Conservation (phyloP, 2,888 invertebrate species). For the Dolichomitus sp. region DNA sequence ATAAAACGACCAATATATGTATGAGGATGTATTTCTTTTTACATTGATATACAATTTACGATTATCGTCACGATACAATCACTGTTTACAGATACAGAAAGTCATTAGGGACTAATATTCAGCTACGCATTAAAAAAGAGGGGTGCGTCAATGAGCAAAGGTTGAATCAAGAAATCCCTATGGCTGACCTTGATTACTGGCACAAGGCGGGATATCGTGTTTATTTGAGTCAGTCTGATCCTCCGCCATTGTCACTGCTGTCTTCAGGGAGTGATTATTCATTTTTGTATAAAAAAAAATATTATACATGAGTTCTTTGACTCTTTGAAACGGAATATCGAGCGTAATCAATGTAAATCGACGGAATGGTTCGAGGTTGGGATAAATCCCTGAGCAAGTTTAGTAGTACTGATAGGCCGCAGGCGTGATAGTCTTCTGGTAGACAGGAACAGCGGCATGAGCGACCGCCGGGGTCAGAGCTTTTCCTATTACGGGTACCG, state of each 20-base stretch:
- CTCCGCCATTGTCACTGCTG: neutral
- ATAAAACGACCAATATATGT: neutral
- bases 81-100: neutral
- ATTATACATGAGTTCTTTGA: neutral
- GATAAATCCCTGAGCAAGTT: neutral
- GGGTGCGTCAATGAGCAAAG: neutral
- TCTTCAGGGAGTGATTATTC: neutral
- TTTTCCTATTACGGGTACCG: slow-evolving; percentile 85
- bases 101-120: neutral
- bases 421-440: slow-evolving; percentile 80
- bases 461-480: slow-evolving; percentile 80
- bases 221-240: slow-evolving; percentile 2
- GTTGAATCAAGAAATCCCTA: slow-evolving; percentile 1
- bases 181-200: neutral
- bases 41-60: neutral
- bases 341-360: neutral
- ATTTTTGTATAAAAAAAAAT: neutral
- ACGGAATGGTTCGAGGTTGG: neutral
- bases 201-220: neutral
- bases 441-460: slow-evolving; percentile 80
- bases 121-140: neutral
- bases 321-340: neutral
- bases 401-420: slow-evolving; percentile 72
- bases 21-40: neutral
- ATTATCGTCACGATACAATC: neutral